Evolutionary conservation across 1,140 invertebrate species (phyloP).

Genomic region (Camponotus pennsylvanicus): DNA sequence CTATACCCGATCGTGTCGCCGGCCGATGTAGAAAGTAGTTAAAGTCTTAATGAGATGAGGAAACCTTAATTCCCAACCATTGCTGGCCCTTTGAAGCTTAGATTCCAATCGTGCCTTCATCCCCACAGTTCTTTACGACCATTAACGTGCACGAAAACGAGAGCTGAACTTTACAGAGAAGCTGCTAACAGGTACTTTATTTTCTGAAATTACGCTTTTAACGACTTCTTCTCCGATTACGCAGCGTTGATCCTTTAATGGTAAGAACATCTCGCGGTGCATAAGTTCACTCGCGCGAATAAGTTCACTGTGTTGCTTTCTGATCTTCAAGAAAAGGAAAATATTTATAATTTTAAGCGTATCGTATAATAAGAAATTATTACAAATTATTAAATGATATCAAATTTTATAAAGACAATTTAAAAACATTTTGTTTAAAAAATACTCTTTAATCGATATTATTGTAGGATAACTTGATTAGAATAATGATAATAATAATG

Average conservation of each 20-base stretch:
- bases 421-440: background rate
- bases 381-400: background rate
- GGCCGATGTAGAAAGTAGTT: conserved; percentile 21
- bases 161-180: conserved; percentile 31
- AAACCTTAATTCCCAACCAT: conserved; percentile 27
- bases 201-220: conserved; percentile 62
- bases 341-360: background rate
- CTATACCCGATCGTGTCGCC: conserved; percentile 19
- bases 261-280: background rate
- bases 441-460: background rate
- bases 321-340: background rate
- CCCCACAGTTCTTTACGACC: conserved; percentile 24
- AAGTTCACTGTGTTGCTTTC: background rate
- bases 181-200: conserved; percentile 57
- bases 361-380: background rate
- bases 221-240: conserved; percentile 59
- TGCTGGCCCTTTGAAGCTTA: conserved; percentile 10
- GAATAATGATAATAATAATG: background rate
- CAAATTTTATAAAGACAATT: background rate
- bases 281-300: background rate
- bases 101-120: conserved; percentile 45
- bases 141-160: background rate
- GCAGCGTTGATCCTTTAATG: conserved; percentile 16
- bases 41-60: conserved; percentile 52
- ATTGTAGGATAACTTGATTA: conserved; percentile 13